phyloP scores from a whole-genome alignment of 2,113 vertebrate genomes.

The Shinisaurus crocodilurus region DNA sequence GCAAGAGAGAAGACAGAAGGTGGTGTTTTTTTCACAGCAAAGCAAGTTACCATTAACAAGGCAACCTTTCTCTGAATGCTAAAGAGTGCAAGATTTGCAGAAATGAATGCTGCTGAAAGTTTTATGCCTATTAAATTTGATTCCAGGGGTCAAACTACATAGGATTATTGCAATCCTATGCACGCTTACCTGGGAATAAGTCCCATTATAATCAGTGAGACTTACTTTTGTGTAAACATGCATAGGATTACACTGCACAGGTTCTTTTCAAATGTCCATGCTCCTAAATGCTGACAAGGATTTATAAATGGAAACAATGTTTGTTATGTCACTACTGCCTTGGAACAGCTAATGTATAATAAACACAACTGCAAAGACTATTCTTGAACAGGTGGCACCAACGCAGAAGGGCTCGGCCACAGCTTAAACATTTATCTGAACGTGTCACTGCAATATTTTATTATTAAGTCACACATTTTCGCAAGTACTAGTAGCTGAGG shows the following conservation, averaged over 20 bases:
- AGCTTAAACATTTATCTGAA: neutral
- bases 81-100: neutral
- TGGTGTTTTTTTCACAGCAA: neutral
- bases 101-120: neutral
- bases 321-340: conserved; percentile 14
- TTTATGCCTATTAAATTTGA: neutral
- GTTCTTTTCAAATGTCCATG: neutral
- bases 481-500: neutral
- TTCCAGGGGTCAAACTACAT: neutral
- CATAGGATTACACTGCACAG: neutral
- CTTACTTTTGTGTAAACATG: neutral
- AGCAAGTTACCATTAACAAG: neutral
- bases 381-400: neutral
- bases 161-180: neutral
- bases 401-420: neutral
- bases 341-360: neutral
- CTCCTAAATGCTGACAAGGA: neutral
- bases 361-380: neutral
- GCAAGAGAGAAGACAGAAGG: neutral
- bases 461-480: neutral
- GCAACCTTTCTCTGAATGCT: neutral
- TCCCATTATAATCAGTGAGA: neutral
- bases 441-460: neutral
- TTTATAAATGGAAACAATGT: neutral
- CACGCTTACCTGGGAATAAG: neutral